These are phyloP conservation scores for Hydractinia symbiolongicarpus DNA, from an alignment of 30 jellyfish, hydroid and myxozoan species.

Conservation along the genomic window DNA sequence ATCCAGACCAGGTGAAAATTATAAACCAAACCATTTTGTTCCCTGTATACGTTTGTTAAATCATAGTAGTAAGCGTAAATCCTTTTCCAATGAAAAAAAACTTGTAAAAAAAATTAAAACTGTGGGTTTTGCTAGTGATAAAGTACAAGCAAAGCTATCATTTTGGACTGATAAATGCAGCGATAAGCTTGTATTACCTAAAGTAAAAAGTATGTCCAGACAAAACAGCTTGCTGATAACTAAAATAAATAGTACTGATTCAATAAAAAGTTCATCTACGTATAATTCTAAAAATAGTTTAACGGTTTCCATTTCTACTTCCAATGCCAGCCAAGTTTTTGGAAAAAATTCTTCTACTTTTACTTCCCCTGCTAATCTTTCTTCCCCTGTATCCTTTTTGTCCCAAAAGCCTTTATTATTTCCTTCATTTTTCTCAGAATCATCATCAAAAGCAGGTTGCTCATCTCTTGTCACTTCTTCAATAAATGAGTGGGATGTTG, in stretches of 20 bases:
- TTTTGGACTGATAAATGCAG: conserved; percentile 4
- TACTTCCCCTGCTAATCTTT: background rate
- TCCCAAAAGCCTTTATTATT: too few species aligned
- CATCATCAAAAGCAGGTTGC: background rate
- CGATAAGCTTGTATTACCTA: conserved; percentile 6
- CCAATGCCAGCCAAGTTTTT: background rate
- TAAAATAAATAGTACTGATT: background rate
- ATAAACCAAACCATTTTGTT: background rate
- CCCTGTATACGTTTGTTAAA: background rate
- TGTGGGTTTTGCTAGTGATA: background rate
- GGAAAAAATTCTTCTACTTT: background rate
- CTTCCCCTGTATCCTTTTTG: too few species aligned
- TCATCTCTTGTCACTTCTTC: background rate
- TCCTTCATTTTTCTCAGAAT: background rate
- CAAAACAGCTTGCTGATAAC: background rate
- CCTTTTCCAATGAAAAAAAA: background rate
- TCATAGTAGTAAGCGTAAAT: too few species aligned
- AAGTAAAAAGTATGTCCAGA: background rate
- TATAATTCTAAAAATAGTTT: too few species aligned
- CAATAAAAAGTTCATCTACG: too few species aligned
- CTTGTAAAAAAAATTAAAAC: background rate
- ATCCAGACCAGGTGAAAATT: background rate
- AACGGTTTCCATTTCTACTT: too few species aligned
- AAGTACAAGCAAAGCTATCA: conserved; percentile 13
- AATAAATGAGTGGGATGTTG: background rate